A percentile compares a stretch with the other conserved stretches of the same genome.
These are phyloP conservation scores for Pycnonotus jocosus DNA, from an alignment of 2,113 vertebrate genomes.

Conservation along the genomic window DNA sequence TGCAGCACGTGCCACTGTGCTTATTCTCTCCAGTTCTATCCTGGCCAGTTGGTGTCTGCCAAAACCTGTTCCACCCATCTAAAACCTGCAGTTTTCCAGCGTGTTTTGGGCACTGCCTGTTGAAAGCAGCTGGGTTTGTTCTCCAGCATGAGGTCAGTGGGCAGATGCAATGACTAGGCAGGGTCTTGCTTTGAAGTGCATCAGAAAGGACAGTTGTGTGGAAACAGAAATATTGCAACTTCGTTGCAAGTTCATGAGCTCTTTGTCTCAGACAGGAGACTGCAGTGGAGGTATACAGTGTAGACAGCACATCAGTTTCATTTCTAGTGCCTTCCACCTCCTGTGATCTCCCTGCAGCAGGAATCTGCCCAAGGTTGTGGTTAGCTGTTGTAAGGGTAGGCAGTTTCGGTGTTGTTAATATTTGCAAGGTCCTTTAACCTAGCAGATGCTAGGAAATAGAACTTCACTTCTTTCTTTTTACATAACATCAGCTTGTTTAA, in stretches of 20 bases:
- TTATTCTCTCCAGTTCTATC: conserved; percentile 17
- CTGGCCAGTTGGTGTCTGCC: neutral
- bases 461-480: neutral
- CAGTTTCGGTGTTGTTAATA: neutral
- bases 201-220: neutral
- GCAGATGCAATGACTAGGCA: neutral
- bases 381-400: neutral
- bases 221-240: neutral
- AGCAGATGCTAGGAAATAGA: neutral
- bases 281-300: neutral
- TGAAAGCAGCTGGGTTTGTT: neutral
- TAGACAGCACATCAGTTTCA: neutral
- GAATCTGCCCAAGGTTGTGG: neutral
- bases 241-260: neutral
- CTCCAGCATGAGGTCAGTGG: neutral
- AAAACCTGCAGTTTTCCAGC: neutral
- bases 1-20: conserved; percentile 57
- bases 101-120: neutral
- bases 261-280: neutral
- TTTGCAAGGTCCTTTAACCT: neutral
- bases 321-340: neutral
- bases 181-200: neutral
- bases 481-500: neutral
- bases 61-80: neutral
- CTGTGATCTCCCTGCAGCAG: neutral